Evolutionary conservation across 2,888 invertebrate species (phyloP), one percentile per base, ranked within the genome.

Genomic region (Diplazon laetatorius): DNA sequence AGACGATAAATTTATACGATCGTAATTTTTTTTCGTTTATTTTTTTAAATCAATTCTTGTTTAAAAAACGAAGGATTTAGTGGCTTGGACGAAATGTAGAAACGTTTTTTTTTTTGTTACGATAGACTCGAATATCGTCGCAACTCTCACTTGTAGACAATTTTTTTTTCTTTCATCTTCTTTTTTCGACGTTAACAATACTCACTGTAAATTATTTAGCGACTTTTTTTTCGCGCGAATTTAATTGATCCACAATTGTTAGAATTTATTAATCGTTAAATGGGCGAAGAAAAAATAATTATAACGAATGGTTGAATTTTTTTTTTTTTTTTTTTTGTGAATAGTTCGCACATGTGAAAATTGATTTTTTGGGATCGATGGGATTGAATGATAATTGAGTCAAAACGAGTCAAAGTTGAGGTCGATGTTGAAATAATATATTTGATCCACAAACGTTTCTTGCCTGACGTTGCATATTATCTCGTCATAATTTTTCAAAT

Each of bases 31-130:
- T 50, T 57, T n/a, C n/a, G n/a, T n/a, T n/a, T n/a, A n/a, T 35
- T 78, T 42, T 35, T 37, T 66, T 66, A 39, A 44, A 46, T 30
- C 8, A 66, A 18, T 42, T 48, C 52, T 66, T 44, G 3, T 44
- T 63, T 22, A 16, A 52, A 42, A 59, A 59, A 52, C 12, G n/a
- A 16, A 52, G n/a, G n/a, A n/a, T 62, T 69, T 69, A 44, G 44
- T 16, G 37, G 55, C 35, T 57, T 37, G 52, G 9, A 10, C 39
- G 30, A n/a, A 62, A n/a, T n/a, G n/a, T n/a, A n/a, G n/a, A 30
- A 30, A 30, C 30, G 6, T 30, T 30, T 30, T 30, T 30, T 30
- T n/a, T n/a, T n/a, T n/a, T n/a, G n/a, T n/a, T n/a, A n/a, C 30
- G 30, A 30, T 30, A 2, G 30, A 30, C 2, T 30, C 4, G 6